phyloP scores from a whole-genome alignment of 2,888 invertebrate genomes.

The Pseudococcus longispinus region DNA sequence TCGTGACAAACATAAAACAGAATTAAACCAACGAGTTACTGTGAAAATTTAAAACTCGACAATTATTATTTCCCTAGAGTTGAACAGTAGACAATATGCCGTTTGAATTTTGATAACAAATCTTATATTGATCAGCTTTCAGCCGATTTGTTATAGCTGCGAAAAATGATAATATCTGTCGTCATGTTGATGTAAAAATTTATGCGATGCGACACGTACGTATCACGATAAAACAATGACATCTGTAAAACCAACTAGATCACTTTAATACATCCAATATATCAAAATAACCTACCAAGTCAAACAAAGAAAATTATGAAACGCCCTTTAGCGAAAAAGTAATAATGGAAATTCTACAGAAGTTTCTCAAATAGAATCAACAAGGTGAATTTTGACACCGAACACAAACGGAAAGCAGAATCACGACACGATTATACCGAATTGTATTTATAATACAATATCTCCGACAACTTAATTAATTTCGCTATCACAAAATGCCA shows the following conservation, averaged over 20 bases:
- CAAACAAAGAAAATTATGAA: constrained; percentile 52
- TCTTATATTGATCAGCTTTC: not conserved
- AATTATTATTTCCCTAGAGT: not conserved
- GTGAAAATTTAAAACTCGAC: not conserved
- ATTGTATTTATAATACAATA: not conserved
- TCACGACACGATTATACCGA: not conserved
- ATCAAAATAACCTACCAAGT: constrained; percentile 47
- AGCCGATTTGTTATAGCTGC: not conserved
- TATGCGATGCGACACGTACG: not conserved
- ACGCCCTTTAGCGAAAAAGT: constrained; percentile 45
- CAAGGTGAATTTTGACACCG: not conserved
- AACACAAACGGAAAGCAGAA: not conserved
- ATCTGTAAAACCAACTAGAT: constrained; percentile 7
- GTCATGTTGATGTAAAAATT: not conserved
- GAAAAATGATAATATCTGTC: not conserved
- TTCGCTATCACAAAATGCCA: constrained; percentile 45
- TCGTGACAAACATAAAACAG: not conserved
- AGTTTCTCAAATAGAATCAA: not conserved
- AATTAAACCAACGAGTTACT: not conserved
- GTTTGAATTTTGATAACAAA: not conserved
- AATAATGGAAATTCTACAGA: not conserved
- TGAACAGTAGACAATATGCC: not conserved
- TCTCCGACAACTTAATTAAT: constrained; percentile 13
- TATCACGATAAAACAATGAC: not conserved
- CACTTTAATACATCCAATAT: not conserved